Percentiles rank a stretch among this genome's conserved stretches.
phyloP scores from a whole-genome alignment of 1,140 invertebrate genomes.

The Papilio polyxenes region DNA sequence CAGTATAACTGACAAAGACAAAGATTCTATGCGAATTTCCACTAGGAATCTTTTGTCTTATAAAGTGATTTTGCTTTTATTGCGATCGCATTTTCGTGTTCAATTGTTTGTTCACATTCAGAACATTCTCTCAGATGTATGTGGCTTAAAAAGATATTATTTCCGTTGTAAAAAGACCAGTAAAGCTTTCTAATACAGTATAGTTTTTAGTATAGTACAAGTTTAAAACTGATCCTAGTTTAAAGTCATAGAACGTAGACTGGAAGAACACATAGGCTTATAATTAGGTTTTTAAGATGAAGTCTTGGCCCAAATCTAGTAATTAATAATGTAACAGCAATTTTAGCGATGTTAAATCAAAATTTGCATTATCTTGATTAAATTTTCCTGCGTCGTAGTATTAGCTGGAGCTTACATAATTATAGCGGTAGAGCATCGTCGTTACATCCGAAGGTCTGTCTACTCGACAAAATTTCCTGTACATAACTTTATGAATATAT shows the following conservation, averaged over 20 bases:
- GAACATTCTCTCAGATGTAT: background rate
- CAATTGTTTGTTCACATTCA: constrained; percentile 3
- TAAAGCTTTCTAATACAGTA: background rate
- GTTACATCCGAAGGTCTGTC: background rate
- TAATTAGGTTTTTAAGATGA: too few relatives aligned
- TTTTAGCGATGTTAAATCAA: background rate
- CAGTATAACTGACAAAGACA: too few relatives aligned
- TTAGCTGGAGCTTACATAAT: background rate
- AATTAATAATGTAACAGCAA: background rate
- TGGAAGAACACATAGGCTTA: too few relatives aligned
- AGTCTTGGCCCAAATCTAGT: background rate
- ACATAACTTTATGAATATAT: background rate
- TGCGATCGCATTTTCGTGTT: constrained; percentile 1
- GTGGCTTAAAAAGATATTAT: background rate
- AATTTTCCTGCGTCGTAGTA: background rate
- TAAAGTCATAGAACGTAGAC: background rate
- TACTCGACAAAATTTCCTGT: background rate
- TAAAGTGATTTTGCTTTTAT: background rate
- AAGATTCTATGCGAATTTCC: background rate
- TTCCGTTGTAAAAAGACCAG: background rate
- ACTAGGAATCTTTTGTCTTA: background rate
- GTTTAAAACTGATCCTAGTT: background rate
- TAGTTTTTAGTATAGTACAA: background rate
- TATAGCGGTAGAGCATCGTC: background rate
- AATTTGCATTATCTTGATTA: background rate